phyloP scores from a whole-genome alignment of 2,797 vertebrate genomes.

The Ibycter americanus region DNA sequence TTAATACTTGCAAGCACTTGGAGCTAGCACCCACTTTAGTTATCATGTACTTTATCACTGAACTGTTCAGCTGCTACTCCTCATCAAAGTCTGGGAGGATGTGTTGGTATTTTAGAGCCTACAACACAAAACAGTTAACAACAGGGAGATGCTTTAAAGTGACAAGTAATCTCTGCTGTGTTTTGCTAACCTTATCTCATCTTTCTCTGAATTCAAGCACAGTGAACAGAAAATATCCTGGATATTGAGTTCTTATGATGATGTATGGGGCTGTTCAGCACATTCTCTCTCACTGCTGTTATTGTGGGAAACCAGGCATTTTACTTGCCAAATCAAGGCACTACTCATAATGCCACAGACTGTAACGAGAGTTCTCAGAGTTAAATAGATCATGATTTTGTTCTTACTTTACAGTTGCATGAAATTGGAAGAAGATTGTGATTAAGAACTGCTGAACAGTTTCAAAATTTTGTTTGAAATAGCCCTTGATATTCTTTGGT shows the following conservation, averaged over 20 bases:
- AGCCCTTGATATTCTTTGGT: background rate
- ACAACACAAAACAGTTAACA: conserved; percentile 23
- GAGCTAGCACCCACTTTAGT: conserved; percentile 12
- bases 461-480: background rate
- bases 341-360: background rate
- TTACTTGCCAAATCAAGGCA: background rate
- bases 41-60: background rate
- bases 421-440: conserved; percentile 22
- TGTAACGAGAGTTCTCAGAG: background rate
- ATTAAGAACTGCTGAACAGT: background rate
- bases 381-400: conserved; percentile 6
- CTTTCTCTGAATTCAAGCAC: conserved; percentile 11
- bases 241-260: conserved; percentile 46
- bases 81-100: background rate
- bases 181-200: conserved; percentile 49
- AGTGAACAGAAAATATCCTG: background rate
- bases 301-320: background rate
- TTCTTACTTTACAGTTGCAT: conserved; percentile 11
- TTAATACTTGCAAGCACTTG: conserved; percentile 15
- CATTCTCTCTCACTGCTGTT: background rate
- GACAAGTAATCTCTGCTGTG: conserved; percentile 35
- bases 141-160: conserved; percentile 2
- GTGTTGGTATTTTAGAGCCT: background rate
- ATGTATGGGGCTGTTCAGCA: background rate
- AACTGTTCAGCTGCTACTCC: background rate